Evolutionary conservation across 2,888 invertebrate species (phyloP).

Genomic region (Yponomeuta evonymella): DNA sequence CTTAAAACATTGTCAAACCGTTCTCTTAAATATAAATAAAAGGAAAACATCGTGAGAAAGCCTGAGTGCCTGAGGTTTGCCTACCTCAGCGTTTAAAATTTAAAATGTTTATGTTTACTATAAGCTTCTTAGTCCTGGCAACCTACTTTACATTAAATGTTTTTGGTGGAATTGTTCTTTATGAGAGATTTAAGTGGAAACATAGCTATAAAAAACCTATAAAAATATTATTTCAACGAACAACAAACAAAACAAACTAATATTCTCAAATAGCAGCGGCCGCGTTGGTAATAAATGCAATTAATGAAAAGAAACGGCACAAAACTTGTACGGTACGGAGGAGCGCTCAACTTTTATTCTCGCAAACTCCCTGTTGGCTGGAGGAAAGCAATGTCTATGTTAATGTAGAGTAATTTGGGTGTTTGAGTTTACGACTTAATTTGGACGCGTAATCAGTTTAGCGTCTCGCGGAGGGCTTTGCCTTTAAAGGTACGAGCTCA

Average conservation of each 20-base stretch:
- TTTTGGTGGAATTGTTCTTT: too few relatives aligned
- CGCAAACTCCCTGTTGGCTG: background rate
- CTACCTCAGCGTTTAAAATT: too few relatives aligned
- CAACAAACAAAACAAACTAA: background rate
- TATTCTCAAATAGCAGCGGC: background rate
- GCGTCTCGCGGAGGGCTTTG: slow-evolving; percentile 33
- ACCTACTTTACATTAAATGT: too few relatives aligned
- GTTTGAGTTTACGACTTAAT: slow-evolving; percentile 71
- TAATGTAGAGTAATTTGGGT: slow-evolving; percentile 64
- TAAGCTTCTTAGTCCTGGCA: too few relatives aligned
- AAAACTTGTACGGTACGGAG: background rate
- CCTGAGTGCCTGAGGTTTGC: too few relatives aligned
- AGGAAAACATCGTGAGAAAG: too few relatives aligned
- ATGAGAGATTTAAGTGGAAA: background rate
- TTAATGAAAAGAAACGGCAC: slow-evolving; percentile 14
- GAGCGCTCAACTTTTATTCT: slow-evolving; percentile 11
- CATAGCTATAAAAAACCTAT: background rate
- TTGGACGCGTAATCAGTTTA: slow-evolving; percentile 71
- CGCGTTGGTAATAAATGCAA: slow-evolving; percentile 9
- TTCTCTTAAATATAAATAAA: too few relatives aligned
- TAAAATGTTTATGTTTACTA: too few relatives aligned
- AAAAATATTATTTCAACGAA: background rate
- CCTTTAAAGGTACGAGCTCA: background rate
- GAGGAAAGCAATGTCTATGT: slow-evolving; percentile 43
- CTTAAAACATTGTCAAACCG: too few relatives aligned